Evolutionary conservation across 2,113 vertebrate genomes (phyloP).

Genomic region (Monarcha castaneiventris): DNA sequence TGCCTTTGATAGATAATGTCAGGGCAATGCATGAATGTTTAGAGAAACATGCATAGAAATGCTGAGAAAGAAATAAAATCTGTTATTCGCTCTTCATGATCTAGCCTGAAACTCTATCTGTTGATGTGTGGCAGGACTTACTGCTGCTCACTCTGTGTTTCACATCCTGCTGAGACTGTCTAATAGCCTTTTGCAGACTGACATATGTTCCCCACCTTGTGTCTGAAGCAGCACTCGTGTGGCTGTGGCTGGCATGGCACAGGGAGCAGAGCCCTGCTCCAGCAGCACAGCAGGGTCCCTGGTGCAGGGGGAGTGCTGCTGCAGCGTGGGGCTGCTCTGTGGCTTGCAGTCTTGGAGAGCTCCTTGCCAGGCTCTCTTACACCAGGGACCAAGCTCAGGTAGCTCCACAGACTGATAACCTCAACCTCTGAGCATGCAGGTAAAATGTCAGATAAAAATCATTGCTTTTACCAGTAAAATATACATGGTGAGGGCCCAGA

Average conservation of each 20-base stretch:
- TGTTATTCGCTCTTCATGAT: background rate
- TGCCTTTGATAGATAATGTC: background rate
- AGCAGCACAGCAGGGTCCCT: background rate
- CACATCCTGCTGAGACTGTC: background rate
- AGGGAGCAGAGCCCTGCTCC: background rate
- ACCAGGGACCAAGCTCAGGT: fast-evolving
- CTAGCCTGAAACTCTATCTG: background rate
- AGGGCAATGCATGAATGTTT: background rate
- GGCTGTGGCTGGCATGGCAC: background rate
- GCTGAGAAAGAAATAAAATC: background rate
- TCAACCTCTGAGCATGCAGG: background rate
- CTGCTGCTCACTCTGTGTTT: background rate
- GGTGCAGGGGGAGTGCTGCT: background rate
- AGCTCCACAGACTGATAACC: fast-evolving
- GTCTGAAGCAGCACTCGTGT: background rate
- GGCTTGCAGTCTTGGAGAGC: background rate
- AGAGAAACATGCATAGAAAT: background rate
- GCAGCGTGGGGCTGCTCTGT: background rate
- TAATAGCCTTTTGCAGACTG: constrained; percentile 13
- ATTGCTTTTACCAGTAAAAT: background rate
- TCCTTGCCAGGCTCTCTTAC: background rate
- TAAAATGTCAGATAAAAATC: background rate
- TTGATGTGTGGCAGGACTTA: background rate
- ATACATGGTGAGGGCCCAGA: background rate
- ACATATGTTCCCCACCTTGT: background rate